Conservation (phyloP, 2,797 vertebrate species). For the Gephyroberyx darwinii region DNA sequence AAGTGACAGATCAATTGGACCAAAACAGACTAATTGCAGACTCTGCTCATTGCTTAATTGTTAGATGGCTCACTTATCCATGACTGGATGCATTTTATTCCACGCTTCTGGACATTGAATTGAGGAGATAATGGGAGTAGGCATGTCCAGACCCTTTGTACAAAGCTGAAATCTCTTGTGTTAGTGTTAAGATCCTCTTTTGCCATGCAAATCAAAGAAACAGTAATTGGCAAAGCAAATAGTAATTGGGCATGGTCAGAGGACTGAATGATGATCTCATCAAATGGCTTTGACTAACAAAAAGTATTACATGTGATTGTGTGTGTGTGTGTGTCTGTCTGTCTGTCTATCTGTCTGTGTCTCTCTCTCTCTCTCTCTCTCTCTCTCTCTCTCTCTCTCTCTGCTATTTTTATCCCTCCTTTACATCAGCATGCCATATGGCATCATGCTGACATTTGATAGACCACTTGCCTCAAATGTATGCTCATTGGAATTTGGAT, state of each 20-base stretch:
- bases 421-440: conserved; percentile 29
- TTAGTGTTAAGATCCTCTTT: conserved; percentile 9
- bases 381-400: conserved; percentile 7
- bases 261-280: conserved; percentile 34
- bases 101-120: conserved; percentile 5
- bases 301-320: neutral
- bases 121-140: neutral
- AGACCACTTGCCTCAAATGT: conserved; percentile 82
- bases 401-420: conserved; percentile 21
- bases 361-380: neutral
- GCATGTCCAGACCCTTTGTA: neutral
- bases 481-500: conserved; percentile 76
- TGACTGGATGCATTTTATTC: conserved; percentile 1
- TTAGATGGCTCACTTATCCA: neutral
- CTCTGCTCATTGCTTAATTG: neutral
- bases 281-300: conserved; percentile 9
- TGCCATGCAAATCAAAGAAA: conserved; percentile 3
- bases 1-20: neutral
- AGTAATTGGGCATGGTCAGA: neutral
- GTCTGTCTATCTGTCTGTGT: too few species aligned
- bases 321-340: too few species aligned
- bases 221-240: conserved; percentile 19
- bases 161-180: neutral
- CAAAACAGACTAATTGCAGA: conserved; percentile 7
- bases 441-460: conserved; percentile 33